These are phyloP conservation scores for Alligator sinensis DNA, from an alignment of 2,113 vertebrate genomes.

Conservation along the genomic window DNA sequence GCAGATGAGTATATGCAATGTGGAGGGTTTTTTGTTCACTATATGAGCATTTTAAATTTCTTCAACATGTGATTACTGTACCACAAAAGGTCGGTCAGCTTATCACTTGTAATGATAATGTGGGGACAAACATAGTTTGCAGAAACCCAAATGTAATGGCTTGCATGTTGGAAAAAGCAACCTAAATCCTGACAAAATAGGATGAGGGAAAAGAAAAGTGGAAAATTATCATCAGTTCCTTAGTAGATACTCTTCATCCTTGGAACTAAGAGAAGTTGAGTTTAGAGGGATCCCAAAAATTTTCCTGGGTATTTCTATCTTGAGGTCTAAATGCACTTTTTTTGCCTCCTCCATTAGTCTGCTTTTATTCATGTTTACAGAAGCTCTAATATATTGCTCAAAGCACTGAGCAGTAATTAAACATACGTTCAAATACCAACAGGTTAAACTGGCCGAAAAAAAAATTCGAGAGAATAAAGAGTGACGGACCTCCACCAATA, in stretches of 20 bases:
- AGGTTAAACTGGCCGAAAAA: background rate
- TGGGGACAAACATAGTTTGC: background rate
- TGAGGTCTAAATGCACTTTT: background rate
- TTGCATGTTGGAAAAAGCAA: background rate
- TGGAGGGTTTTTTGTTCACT: background rate
- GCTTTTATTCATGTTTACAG: background rate
- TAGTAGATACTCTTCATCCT: background rate
- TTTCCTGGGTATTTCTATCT: background rate
- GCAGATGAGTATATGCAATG: background rate
- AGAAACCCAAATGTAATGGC: background rate
- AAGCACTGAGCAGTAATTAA: conserved; percentile 2
- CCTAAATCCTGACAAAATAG: background rate
- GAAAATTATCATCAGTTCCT: background rate
- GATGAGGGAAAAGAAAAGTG: background rate
- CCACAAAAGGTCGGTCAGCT: background rate
- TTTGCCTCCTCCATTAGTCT: background rate
- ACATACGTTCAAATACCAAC: background rate
- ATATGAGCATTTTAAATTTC: background rate
- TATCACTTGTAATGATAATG: background rate
- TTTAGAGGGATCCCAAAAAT: background rate
- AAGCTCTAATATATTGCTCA: background rate
- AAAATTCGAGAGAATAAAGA: background rate
- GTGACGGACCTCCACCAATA: background rate
- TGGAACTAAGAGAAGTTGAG: background rate
- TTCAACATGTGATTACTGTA: background rate